A percentile compares a stretch with the other conserved stretches of the same genome.
Conservation (phyloP, 1,140 invertebrate genomes). For the Drosophila lini region DNA sequence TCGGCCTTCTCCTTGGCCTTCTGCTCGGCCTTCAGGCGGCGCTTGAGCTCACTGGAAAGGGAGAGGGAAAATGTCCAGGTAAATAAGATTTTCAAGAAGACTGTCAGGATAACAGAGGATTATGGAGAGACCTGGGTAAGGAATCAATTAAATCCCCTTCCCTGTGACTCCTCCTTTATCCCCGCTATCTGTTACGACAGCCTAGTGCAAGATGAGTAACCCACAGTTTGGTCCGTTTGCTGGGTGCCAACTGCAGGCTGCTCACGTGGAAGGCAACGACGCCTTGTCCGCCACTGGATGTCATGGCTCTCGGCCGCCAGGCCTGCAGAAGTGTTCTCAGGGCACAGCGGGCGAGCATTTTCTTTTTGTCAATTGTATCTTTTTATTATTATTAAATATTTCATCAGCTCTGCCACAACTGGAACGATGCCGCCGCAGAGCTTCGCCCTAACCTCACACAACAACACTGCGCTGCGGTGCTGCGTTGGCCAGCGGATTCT, state of each 20-base stretch:
- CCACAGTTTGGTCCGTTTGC: conserved; percentile 80
- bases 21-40: conserved; percentile 95
- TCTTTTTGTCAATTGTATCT: not conserved
- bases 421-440: conserved; percentile 5
- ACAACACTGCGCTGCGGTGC: not conserved
- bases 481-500: conserved; percentile 1
- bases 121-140: not conserved
- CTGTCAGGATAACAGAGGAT: not conserved
- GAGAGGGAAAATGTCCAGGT: not conserved
- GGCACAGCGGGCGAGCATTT: conserved; percentile 41
- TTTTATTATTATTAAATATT: conserved; percentile 1
- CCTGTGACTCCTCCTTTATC: not conserved
- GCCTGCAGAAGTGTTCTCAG: conserved; percentile 26
- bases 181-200: conserved; percentile 7
- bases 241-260: conserved; percentile 51
- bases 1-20: conserved; percentile 97
- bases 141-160: not conserved
- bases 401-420: conserved; percentile 12
- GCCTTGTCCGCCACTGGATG: not conserved
- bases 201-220: conserved; percentile 21
- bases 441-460: conserved; percentile 71
- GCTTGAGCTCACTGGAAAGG: conserved; percentile 94
- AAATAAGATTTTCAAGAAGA: not conserved
- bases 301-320: not conserved
- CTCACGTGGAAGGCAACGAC: conserved; percentile 50